Evolutionary conservation across 2,888 invertebrate genomes (phyloP), one percentile per base, ranked within the genome.

Genomic region (Strigamia transsilvanica): DNA sequence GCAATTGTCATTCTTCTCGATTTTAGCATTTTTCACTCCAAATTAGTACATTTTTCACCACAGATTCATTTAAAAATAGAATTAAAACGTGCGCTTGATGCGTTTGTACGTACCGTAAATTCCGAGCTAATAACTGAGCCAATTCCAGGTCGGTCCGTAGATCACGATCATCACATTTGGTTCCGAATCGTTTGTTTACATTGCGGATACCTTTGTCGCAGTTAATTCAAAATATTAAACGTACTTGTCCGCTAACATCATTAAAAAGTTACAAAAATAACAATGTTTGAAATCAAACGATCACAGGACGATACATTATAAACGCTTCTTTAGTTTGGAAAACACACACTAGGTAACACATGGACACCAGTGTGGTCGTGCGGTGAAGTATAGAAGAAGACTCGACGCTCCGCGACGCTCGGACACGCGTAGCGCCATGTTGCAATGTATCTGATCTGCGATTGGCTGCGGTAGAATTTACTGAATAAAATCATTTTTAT

Each of bases 251-350:
- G 5, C 5, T 9, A 38, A 38, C 6, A 38, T 7, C 10, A 38
- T 38, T 38, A 38, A 18, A 18, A 18, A 18, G 18, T 56, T 13
- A 15, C 1, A 46, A 56, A 56, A 56, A 56, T 56, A 27, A 73
- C 73, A 73, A 73, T 73, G 73, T 73, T n/a, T 73, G 73, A 73
- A 32, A 73, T n/a, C 73, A 73, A 61, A 10, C 18, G 12, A 13
- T n/a, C n/a, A 73, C 73, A 10, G 15, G 13, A 51, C 51, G 51
- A 23, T 73, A 73, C 73, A 73, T 27, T 73, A 73, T 73, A 73
- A 73, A 73, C 73, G 73, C 73, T 73, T 32, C n/a, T 12, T 32
- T n/a, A 27, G 32, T 73, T 61, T 9, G 61, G 5, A 10, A 61
- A 23, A 18, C 23, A 10, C 61, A 18, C 61, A 23, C 61, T 23